Evolutionary conservation across 1,140 invertebrate genomes (phyloP), one percentile per base, ranked within the genome.

Genomic region (Lepidurus apus): DNA sequence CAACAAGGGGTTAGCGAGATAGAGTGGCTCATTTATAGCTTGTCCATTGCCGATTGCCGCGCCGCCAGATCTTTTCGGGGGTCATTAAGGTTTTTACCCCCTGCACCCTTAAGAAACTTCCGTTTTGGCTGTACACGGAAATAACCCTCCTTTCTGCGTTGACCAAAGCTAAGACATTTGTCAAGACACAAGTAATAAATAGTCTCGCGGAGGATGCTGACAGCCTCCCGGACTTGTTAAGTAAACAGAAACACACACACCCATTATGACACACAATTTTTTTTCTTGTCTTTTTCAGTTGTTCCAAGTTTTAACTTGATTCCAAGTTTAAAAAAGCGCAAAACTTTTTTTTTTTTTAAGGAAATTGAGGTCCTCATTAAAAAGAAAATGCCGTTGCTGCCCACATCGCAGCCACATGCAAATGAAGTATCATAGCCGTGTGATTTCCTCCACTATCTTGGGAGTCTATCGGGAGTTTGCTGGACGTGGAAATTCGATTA

Each of bases 401-500:
- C 26, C 26, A 26, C 26, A 26, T 26, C 47, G 11, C 8, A 65
- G 47, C 47, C 21, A 65, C 26, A 65, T 65, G 47, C 13, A 11
- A 47, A 17, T 47, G 17, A 11, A 17, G 45, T 11, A 65, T 6
- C 47, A 65, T n/a, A 65, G 11, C 47, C 21, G 6, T 65, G 8
- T n/a, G 11, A 65, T 65, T 21, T 65, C 21, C 11, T 13, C 1
- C 6, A 65, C 21, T n/a, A 65, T 65, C 47, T 65, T n/a, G 47
- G 47, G 47, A n/a, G 47, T 65, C 47, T 13, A 65, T 65, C 47
- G 21, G 47, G 47, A 65, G 6, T 13, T 13, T 65, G 13, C 21
- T 65, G 47, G 8, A 65, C 47, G 47, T 65, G 47, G 47, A 65
- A 65, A 65, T 21, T 65, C 47, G 47, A 65, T 65, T 65, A 65